These are phyloP conservation scores for Clamator glandarius DNA, from an alignment of 2,797 vertebrate species.

Conservation along the genomic window DNA sequence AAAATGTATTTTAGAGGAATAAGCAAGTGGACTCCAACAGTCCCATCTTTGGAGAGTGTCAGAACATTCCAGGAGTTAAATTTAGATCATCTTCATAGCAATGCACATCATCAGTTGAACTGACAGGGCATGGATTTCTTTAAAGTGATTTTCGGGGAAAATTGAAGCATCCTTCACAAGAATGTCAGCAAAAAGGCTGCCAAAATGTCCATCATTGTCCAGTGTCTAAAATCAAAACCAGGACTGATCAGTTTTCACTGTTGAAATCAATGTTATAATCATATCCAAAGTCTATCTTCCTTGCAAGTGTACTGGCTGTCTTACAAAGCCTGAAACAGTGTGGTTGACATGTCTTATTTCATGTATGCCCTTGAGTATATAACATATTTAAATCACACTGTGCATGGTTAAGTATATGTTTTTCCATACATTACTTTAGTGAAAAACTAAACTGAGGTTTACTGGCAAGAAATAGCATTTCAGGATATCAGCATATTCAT, in stretches of 20 bases:
- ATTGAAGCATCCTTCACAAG: not conserved
- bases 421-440: conserved; percentile 14
- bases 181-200: not conserved
- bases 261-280: conserved; percentile 1
- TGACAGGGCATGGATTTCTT: not conserved
- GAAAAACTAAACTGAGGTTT: conserved; percentile 33
- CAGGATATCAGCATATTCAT: conserved; percentile 22
- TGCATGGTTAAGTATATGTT: not conserved
- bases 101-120: not conserved
- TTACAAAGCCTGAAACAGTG: not conserved
- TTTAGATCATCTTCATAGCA: not conserved
- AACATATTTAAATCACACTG: conserved; percentile 14
- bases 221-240: not conserved
- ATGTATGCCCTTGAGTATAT: not conserved
- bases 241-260: not conserved
- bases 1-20: conserved; percentile 22
- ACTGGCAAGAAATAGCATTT: conserved; percentile 15
- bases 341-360: not conserved
- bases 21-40: not conserved
- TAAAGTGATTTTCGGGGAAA: conserved; percentile 24
- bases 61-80: conserved; percentile 24
- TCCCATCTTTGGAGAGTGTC: not conserved
- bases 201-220: not conserved
- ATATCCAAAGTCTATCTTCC: not conserved
- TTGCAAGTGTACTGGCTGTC: not conserved